These are phyloP conservation scores for Escarpia spicata DNA, from an alignment of 2,888 invertebrate genomes.

Conservation along the genomic window DNA sequence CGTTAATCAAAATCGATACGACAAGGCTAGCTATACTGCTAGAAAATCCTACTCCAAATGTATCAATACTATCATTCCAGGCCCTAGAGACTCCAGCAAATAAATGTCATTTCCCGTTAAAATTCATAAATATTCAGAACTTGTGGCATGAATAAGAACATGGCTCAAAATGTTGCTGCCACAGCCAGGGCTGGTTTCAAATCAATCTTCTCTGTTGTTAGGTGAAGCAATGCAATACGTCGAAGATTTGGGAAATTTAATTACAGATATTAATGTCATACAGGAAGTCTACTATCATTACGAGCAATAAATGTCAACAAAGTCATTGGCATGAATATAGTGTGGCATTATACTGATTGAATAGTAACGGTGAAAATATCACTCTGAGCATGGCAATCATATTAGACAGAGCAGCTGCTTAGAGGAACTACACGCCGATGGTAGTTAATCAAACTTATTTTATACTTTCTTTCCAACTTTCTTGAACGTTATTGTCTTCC, in stretches of 20 bases:
- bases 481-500: no score
- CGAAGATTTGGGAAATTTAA: not conserved
- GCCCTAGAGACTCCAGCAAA: not conserved
- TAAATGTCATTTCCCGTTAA: not conserved
- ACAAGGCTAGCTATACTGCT: not conserved
- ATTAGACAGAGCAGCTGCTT: no score
- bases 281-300: not conserved
- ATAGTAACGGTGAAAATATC: not conserved
- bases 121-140: not conserved
- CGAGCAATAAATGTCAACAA: constrained; percentile 1
- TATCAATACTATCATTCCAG: not conserved
- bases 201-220: not conserved
- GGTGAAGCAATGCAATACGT: not conserved
- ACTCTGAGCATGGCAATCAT: no score
- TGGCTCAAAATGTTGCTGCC: not conserved
- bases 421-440: no score
- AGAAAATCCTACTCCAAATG: not conserved
- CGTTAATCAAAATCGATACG: not conserved
- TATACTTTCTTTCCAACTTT: not conserved
- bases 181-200: not conserved
- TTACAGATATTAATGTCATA: not conserved
- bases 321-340: not conserved
- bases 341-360: not conserved
- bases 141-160: not conserved
- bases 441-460: not conserved